phyloP scores from a whole-genome alignment of 2,888 invertebrate genomes.

The Empis stercorea region DNA sequence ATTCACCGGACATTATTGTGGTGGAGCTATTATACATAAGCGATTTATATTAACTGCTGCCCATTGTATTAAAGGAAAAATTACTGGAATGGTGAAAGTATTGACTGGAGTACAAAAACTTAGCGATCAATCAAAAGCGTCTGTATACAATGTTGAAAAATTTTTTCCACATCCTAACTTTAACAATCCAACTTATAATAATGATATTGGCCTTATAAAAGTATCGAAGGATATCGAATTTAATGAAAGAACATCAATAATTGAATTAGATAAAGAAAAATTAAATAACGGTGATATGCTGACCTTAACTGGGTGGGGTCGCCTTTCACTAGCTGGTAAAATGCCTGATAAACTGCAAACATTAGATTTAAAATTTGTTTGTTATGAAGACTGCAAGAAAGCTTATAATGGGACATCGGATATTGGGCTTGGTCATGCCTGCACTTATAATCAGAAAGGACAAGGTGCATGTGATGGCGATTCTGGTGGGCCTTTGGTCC shows the following conservation, averaged over 20 bases:
- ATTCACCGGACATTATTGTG: slow-evolving; percentile 26
- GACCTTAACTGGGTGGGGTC: slow-evolving; percentile 51
- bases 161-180: slow-evolving; percentile 25
- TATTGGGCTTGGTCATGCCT: slow-evolving; percentile 45
- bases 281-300: slow-evolving; percentile 37
- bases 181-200: slow-evolving; percentile 26
- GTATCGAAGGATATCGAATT: slow-evolving; percentile 42
- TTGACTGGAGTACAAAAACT: slow-evolving; percentile 24
- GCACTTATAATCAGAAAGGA: slow-evolving; percentile 43
- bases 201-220: slow-evolving; percentile 57
- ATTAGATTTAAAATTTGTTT: slow-evolving; percentile 42
- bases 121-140: slow-evolving; percentile 18
- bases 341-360: slow-evolving; percentile 44
- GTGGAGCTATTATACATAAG: slow-evolving; percentile 29
- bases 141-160: slow-evolving; percentile 21
- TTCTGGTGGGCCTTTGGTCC: slow-evolving; percentile 29
- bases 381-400: slow-evolving; percentile 41
- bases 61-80: slow-evolving; percentile 28
- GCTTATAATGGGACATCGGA: slow-evolving; percentile 38
- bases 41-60: slow-evolving; percentile 31
- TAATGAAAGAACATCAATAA: slow-evolving; percentile 39
- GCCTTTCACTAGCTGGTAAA: slow-evolving; percentile 37
- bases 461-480: slow-evolving; percentile 39
- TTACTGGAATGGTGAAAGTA: slow-evolving; percentile 21
- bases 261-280: slow-evolving; percentile 35